Evolutionary conservation across 1,140 invertebrate species (phyloP).

Genomic region (Pygmarrhopalites habei): DNA sequence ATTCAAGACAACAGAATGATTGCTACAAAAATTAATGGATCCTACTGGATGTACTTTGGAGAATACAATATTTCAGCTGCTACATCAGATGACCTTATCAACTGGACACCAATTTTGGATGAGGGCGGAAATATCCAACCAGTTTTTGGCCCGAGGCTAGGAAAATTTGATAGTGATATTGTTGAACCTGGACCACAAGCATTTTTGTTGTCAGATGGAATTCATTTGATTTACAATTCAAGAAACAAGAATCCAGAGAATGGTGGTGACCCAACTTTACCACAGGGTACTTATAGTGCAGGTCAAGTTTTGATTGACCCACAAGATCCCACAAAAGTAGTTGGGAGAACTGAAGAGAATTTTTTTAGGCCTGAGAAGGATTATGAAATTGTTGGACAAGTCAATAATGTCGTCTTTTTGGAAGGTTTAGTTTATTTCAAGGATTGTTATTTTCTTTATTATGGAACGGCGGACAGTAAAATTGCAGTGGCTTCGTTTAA

Average conservation of each 20-base stretch:
- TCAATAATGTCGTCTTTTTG: conserved; percentile 34
- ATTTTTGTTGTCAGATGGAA: conserved; percentile 25
- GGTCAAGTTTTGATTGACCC: conserved; percentile 25
- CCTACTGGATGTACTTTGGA: conserved; percentile 37
- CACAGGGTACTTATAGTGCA: conserved; percentile 29
- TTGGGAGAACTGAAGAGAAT: conserved; percentile 18
- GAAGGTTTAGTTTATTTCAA: conserved; percentile 32
- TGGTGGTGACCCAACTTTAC: conserved; percentile 24
- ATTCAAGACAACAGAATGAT: conserved; percentile 11
- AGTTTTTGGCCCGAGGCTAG: conserved; percentile 23
- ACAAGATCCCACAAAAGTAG: background rate
- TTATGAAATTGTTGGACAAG: conserved; percentile 32
- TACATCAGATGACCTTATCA: conserved; percentile 20
- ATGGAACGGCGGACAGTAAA: conserved; percentile 37
- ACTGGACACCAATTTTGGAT: conserved; percentile 24
- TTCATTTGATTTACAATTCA: conserved; percentile 33
- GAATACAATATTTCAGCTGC: conserved; percentile 27
- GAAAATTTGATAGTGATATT: conserved; percentile 32
- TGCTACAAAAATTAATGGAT: conserved; percentile 28
- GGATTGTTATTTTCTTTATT: conserved; percentile 25
- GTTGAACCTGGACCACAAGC: conserved; percentile 37
- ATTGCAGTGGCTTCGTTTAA: conserved; percentile 27
- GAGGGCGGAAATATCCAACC: background rate
- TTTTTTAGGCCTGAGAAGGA: conserved; percentile 34
- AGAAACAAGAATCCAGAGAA: conserved; percentile 6